Evolutionary conservation across 2,113 vertebrate genomes (phyloP), one percentile per base, ranked within the genome.

Genomic region (Cheilinus undulatus): DNA sequence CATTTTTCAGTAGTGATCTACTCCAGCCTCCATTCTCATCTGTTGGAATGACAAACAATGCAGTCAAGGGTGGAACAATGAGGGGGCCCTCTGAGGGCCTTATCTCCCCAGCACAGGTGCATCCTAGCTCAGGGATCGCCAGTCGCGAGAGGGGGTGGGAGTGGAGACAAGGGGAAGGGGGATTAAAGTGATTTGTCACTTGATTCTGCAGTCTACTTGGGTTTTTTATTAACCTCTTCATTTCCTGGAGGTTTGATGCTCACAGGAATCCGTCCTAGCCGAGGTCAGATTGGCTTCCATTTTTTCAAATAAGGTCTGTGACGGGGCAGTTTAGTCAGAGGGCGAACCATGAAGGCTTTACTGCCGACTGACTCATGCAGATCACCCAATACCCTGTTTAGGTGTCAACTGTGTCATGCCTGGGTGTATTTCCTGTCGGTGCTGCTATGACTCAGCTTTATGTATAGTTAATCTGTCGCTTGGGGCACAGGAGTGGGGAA

Each of bases 101-200:
- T 95, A 94, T 95, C 94, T 94, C 84, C 77, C 88, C 87, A 74
- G 88, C 88, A 92, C 93, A 94, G 93, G 93, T 94, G 93, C 92
- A 93, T 94, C 92, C 93, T 92, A 60, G 90, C 89, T 71, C 86
- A 46, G 90, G 93, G 84, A 89, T 86, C 84, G 66, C 86, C 85
- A 83, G 90, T 90, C 69, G 83, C 78, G 77, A 45, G 52, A 54
- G 67, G 38, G 73, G 72, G 60, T 61, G 54, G 56, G 73, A 63
- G 76, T 23, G 57, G 69, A 80, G 84, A 79, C 45, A 61, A 66
- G 77, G 79, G 75, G 82, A 78, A 85, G 82, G 66, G 76, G 87
- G 86, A 90, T 90, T 92, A 84, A 77, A 89, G 86, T 80, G 81
- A 91, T 92, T 91, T 27, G 82, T 89, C 86, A 88, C 82, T 87